Conservation (phyloP, 1,140 invertebrate genomes). For the Drosophila athabasca region DNA sequence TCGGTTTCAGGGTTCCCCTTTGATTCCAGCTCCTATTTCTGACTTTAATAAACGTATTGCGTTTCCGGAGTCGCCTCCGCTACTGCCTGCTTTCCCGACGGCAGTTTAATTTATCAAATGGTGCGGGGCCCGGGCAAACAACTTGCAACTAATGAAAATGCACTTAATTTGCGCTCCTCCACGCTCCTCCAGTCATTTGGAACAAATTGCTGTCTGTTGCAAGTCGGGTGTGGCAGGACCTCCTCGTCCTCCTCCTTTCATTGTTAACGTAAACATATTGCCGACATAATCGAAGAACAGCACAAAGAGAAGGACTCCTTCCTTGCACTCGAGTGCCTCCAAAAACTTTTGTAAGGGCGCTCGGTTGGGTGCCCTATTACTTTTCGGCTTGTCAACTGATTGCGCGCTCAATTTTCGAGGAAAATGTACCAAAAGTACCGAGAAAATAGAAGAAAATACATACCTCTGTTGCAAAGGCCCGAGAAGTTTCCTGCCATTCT, state of each 20-base stretch:
- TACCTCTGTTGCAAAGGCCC: conserved; percentile 13
- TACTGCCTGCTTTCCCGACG: neutral
- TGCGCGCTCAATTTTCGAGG: conserved; percentile 35
- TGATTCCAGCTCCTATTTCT: neutral
- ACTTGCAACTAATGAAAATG: conserved; percentile 64
- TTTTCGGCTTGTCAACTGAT: conserved; percentile 37
- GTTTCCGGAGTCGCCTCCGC: too few species aligned
- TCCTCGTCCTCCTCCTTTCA: neutral
- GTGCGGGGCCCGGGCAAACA: conserved; percentile 34
- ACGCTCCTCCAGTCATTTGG: conserved; percentile 53
- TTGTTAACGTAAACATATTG: conserved; percentile 54
- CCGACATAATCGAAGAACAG: conserved; percentile 41
- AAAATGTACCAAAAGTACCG: conserved; percentile 9
- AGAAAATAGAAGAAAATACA: neutral
- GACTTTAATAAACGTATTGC: neutral
- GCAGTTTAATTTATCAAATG: conserved; percentile 64
- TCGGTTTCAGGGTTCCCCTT: neutral
- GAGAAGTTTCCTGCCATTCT: conserved; percentile 24
- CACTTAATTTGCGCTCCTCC: conserved; percentile 59
- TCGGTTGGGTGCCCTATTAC: conserved; percentile 1
- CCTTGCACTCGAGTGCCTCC: conserved; percentile 28
- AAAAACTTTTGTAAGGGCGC: conserved; percentile 21
- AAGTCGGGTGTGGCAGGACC: neutral
- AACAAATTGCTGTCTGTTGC: conserved; percentile 53
- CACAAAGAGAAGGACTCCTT: conserved; percentile 15